Evolutionary conservation across 2,888 invertebrate species (phyloP).

Genomic region (Athrips mouffetella): DNA sequence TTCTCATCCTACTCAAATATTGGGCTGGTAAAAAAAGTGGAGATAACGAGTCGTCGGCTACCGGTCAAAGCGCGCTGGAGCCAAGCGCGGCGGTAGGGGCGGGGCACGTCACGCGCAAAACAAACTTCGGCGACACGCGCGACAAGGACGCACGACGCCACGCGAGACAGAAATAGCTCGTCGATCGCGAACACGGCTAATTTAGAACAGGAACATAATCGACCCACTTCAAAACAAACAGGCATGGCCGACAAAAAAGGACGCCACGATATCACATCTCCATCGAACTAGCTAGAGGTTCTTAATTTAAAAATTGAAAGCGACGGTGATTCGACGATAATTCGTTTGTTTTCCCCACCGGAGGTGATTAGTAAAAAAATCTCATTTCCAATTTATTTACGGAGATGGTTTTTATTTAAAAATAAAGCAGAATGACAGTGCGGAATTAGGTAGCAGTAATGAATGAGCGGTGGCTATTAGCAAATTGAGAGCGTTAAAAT

Average conservation of each 20-base stretch:
- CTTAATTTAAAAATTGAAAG: constrained; percentile 59
- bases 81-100: constrained; percentile 52
- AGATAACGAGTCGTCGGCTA: constrained; percentile 72
- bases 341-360: constrained; percentile 47
- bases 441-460: constrained; percentile 51
- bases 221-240: constrained; percentile 76
- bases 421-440: constrained; percentile 63
- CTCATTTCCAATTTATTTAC: constrained; percentile 60
- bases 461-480: constrained; percentile 60
- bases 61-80: constrained; percentile 66
- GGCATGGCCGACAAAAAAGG: constrained; percentile 75
- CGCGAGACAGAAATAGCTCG: constrained; percentile 49
- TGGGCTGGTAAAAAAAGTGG: constrained; percentile 58
- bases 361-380: constrained; percentile 46
- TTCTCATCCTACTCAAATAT: constrained; percentile 67
- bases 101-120: constrained; percentile 76
- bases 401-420: constrained; percentile 58
- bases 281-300: constrained; percentile 60
- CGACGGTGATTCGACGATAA: constrained; percentile 57
- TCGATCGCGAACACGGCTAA: constrained; percentile 61
- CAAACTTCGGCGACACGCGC: constrained; percentile 60
- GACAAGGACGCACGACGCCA: constrained; percentile 45
- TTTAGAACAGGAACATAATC: constrained; percentile 75
- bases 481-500: constrained; percentile 62
- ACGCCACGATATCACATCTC: constrained; percentile 67